Evolutionary conservation across 2,888 invertebrate genomes (phyloP), one percentile per base, ranked within the genome.

Genomic region (Hydriomena furcata): DNA sequence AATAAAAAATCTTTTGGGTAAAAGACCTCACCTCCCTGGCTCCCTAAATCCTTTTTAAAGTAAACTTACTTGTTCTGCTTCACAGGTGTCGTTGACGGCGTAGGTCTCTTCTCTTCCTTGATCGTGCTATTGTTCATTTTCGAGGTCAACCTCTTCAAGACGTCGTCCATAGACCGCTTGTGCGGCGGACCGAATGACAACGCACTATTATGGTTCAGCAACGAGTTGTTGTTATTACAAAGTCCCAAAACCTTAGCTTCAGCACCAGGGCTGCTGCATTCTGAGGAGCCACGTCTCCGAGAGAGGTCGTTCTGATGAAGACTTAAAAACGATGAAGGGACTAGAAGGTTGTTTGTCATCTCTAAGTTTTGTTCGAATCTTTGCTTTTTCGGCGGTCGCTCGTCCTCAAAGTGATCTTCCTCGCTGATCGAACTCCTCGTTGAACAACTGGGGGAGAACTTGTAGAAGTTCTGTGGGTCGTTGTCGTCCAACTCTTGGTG

Each of bases 91-190:
- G 94, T 93, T 20, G 94, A 93, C 25, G 93, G 94, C 58, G 94
- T 93, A 31, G 94, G 93, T 79, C 94, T 92, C 71, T 93, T 94
- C 76, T 95, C 94, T 66, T 94, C 93, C 56, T 94, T 93, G 57
- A 94, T 92, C 28, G 94, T 94, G 73, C 94, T 94, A 79, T 93
- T 94, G 79, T 94, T 94, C 93, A 95, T 95, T 87, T 96, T 97
- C 57, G 96, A 95, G 60, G 96, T 96, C 66, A 96, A 92, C 80
- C 95, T 93, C 84, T 96, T 96, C 43, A 97, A 91, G 32, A 97
- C 97, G 90, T 97, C 96, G 90, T 97, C 97, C 97, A 97, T 97
- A 55, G 96, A 95, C 82, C 95, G 91, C 85, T 95, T 95, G 65
- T 92, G 91, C 53, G 93, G 92, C 49, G 92, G 78, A 5, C 79